Evolutionary conservation across 2,888 invertebrate species (phyloP), one percentile per base, ranked within the genome.

Genomic region (Scaptomyza parva): DNA sequence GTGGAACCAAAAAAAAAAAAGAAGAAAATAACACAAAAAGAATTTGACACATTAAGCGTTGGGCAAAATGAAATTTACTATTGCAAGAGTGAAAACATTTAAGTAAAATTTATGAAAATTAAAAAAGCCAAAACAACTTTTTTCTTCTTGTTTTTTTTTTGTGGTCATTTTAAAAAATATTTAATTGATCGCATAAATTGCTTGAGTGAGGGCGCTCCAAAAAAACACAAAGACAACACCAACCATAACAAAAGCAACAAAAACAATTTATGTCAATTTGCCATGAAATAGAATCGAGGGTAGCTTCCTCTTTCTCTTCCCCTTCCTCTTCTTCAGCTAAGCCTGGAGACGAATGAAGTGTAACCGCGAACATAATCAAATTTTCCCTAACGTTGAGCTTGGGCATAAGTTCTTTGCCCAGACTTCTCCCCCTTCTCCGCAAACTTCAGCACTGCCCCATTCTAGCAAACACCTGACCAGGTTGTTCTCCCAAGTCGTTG

Each of bases 61-160:
- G 39, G 35, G 11, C 30, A 40, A 50, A 33, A 66, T 26, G 44
- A 62, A 75, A 78, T 85, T 70, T 85, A 78, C 68, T 77, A 70
- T 64, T 66, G 47, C 28, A 45, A 48, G 57, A 66, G 39, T 33
- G 44, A 70, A 68, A 76, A 72, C 76, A 86, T 83, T 89, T 89
- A 89, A 90, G 86, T 85, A 76, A 87, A 90, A 90, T 90, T 90
- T 90, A 90, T 90, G 90, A 89, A 90, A 90, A 90, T 90, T 90
- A 90, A 90, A 90, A 47, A 48, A 89, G 85, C 61, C 65, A 41
- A 78, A 60, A 88, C 76, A 79, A 88, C 82, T 85, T 80, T 80
- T 80, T 70, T 35, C 0, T 14, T 28, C 2, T 72, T 82, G 66
- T 8, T 8, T 17, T 82, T 69, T 37, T 6, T 14, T 14, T 35